Evolutionary conservation across 2,113 vertebrate genomes (phyloP).

Genomic region (Arenaria interpres): DNA sequence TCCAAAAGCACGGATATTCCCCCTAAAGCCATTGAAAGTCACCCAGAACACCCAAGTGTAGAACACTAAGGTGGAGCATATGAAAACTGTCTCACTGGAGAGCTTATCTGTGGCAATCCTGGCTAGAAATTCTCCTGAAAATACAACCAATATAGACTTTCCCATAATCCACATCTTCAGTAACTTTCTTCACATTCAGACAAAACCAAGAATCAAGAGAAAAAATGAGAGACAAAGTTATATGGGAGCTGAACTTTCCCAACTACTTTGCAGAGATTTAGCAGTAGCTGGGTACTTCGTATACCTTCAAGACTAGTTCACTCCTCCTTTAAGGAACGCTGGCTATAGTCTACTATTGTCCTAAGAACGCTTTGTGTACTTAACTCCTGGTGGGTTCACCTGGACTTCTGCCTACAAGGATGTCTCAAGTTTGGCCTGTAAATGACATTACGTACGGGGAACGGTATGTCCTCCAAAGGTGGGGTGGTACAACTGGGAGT

Average conservation of each 20-base stretch:
- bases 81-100: not conserved
- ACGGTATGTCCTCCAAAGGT: not conserved
- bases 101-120: not conserved
- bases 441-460: not conserved
- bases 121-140: not conserved
- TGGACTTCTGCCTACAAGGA: not conserved
- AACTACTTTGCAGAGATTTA: not conserved
- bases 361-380: not conserved
- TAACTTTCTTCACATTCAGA: not conserved
- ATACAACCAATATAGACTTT: not conserved
- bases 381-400: not conserved
- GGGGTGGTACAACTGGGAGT: not conserved
- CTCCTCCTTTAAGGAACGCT: accelerated
- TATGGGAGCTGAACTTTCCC: not conserved
- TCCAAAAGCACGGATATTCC: not conserved
- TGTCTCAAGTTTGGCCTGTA: not conserved
- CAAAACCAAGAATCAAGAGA: not conserved
- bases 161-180: not conserved
- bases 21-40: not conserved
- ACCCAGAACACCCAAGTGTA: not conserved
- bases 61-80: not conserved
- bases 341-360: not conserved
- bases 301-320: not conserved
- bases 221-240: not conserved
- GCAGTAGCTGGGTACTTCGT: not conserved